A percentile compares a stretch with the other conserved stretches of the same genome.
These are phyloP conservation scores for Gymnosoma rotundatum DNA, from an alignment of 2,888 invertebrate species.

Conservation along the genomic window DNA sequence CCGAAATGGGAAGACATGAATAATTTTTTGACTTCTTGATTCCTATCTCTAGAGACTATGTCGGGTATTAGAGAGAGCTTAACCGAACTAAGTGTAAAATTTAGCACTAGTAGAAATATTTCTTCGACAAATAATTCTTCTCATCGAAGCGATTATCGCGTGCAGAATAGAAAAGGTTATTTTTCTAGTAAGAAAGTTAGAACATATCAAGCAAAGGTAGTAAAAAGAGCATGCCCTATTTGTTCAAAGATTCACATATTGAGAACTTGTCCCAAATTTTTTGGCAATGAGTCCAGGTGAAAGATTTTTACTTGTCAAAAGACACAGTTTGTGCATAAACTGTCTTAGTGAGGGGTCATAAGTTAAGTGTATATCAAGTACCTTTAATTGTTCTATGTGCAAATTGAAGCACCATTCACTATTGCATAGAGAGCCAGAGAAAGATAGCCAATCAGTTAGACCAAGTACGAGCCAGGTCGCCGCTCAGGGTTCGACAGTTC, in stretches of 20 bases:
- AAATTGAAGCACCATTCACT: slow-evolving; percentile 6
- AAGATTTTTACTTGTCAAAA: slow-evolving; percentile 5
- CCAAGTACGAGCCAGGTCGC: too few relatives aligned
- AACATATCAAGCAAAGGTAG: too few relatives aligned
- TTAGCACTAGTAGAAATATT: too few relatives aligned
- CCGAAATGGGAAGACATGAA: too few relatives aligned
- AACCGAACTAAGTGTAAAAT: too few relatives aligned
- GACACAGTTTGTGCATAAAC: slow-evolving; percentile 4
- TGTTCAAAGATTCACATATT: neutral
- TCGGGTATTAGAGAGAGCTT: too few relatives aligned
- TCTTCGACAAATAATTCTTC: too few relatives aligned
- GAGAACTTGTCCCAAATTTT: neutral
- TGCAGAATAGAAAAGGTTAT: too few relatives aligned
- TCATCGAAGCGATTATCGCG: too few relatives aligned
- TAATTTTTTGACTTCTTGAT: too few relatives aligned
- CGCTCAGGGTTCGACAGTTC: too few relatives aligned
- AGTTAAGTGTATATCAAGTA: neutral
- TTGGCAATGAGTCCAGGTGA: neutral
- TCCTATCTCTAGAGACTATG: slow-evolving; percentile 44
- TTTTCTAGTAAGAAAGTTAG: too few relatives aligned
- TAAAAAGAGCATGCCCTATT: neutral
- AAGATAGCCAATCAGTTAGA: neutral
- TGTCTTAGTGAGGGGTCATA: slow-evolving; percentile 8
- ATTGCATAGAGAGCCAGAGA: slow-evolving; percentile 24
- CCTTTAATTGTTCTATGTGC: neutral